These are phyloP conservation scores for Oryzias woworae DNA, from an alignment of 2,113 vertebrate species.

Conservation along the genomic window DNA sequence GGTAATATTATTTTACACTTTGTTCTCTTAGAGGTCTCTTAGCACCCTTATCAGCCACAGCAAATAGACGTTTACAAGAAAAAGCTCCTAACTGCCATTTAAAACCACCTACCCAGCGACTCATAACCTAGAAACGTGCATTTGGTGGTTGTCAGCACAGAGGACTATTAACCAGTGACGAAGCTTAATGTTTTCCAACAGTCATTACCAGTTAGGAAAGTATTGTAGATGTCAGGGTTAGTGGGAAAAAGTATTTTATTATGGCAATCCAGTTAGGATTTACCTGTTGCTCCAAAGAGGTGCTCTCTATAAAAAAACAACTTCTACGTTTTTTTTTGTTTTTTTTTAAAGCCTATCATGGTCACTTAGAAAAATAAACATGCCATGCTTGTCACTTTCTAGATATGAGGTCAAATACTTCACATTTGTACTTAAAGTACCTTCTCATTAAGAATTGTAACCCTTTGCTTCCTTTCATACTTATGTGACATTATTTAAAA, in stretches of 20 bases:
- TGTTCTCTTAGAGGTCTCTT: background rate
- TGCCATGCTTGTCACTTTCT: no score
- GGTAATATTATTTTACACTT: background rate
- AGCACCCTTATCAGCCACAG: background rate
- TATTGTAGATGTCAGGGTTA: background rate
- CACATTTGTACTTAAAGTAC: no score
- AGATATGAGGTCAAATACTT: no score
- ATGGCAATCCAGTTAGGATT: background rate
- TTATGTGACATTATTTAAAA: no score
- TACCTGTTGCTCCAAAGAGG: no score
- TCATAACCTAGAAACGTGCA: background rate
- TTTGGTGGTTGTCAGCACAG: background rate
- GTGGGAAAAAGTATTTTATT: background rate
- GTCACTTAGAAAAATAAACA: no score
- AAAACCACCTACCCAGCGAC: background rate
- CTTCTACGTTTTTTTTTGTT: no score
- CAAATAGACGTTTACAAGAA: conserved; percentile 6
- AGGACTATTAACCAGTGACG: conserved; percentile 1
- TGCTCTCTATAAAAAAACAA: no score
- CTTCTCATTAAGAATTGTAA: no score
- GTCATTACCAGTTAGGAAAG: background rate
- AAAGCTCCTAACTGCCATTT: conserved; percentile 1
- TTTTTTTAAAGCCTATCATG: no score
- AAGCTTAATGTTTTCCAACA: background rate
- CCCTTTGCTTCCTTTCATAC: no score